Conservation (phyloP, 2,888 invertebrate species). For the Heteromyza rotundicornis region DNA sequence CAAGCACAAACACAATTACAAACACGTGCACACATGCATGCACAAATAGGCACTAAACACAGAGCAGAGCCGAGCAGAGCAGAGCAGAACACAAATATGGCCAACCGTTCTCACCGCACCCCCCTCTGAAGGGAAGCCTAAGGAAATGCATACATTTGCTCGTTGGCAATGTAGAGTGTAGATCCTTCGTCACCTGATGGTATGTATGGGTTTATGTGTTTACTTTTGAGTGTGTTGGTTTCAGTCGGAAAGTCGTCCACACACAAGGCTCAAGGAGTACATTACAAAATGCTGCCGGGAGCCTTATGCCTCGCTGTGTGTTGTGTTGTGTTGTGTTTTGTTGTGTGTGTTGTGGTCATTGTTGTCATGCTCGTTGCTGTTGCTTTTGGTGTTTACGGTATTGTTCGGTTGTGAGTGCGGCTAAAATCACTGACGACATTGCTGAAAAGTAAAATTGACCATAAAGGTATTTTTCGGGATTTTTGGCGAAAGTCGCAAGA, state of each 20-base stretch:
- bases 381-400: neutral
- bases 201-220: too few species aligned
- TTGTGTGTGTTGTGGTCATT: neutral
- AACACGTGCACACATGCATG: neutral
- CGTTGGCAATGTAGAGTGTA: too few species aligned
- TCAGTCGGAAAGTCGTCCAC: neutral
- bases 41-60: neutral
- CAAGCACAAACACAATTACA: neutral
- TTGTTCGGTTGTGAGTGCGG: too few species aligned
- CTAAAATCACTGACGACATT: neutral
- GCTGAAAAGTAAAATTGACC: constrained; percentile 2
- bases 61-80: neutral
- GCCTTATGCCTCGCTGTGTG: neutral
- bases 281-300: neutral
- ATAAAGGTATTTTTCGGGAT: neutral
- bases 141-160: too few species aligned
- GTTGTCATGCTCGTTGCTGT: neutral
- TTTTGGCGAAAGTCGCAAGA: neutral
- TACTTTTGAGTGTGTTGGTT: neutral
- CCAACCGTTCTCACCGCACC: too few species aligned
- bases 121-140: too few species aligned
- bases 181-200: too few species aligned
- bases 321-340: constrained; percentile 20
- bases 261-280: neutral
- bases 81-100: too few species aligned